These are phyloP conservation scores for Umimayanthus kanabou DNA, from an alignment of 92 coral and sea anemone genomes.

Conservation along the genomic window DNA sequence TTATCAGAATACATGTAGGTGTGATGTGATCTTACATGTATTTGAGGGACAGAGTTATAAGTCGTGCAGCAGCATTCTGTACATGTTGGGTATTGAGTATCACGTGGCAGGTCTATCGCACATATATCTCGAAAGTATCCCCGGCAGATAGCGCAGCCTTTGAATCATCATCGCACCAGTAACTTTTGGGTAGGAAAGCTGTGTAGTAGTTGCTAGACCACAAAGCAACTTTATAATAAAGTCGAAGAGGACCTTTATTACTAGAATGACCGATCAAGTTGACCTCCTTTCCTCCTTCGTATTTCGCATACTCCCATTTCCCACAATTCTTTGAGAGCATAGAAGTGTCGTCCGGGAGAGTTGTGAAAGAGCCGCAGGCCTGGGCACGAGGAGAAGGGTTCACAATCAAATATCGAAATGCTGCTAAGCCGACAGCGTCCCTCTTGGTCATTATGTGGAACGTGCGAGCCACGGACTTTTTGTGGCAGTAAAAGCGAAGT, in stretches of 20 bases:
- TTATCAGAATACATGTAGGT: too few species aligned
- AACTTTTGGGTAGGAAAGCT: background rate
- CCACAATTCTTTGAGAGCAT: background rate
- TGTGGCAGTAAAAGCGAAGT: conserved; percentile 30
- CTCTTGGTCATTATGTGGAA: conserved; percentile 37
- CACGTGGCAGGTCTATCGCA: background rate
- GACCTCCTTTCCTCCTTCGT: background rate
- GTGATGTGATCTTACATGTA: too few species aligned
- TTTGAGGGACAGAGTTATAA: too few species aligned
- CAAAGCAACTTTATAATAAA: conserved; percentile 1
- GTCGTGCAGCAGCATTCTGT: too few species aligned
- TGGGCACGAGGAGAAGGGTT: background rate
- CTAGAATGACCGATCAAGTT: conserved; percentile 1
- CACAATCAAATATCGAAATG: background rate
- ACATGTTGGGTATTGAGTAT: too few species aligned
- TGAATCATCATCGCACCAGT: conserved; percentile 3
- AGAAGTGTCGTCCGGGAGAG: conserved; percentile 14
- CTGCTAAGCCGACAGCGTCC: background rate
- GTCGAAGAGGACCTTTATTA: background rate
- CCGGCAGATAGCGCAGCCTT: background rate
- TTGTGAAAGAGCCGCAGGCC: conserved; percentile 30
- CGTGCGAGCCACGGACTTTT: conserved; percentile 18
- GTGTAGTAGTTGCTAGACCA: background rate
- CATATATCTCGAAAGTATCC: conserved; percentile 15
- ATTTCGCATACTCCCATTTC: background rate